Base-by-base conservation (phyloP, 2,888 invertebrate species). In the Hirtodrosophila confusa region DNA sequence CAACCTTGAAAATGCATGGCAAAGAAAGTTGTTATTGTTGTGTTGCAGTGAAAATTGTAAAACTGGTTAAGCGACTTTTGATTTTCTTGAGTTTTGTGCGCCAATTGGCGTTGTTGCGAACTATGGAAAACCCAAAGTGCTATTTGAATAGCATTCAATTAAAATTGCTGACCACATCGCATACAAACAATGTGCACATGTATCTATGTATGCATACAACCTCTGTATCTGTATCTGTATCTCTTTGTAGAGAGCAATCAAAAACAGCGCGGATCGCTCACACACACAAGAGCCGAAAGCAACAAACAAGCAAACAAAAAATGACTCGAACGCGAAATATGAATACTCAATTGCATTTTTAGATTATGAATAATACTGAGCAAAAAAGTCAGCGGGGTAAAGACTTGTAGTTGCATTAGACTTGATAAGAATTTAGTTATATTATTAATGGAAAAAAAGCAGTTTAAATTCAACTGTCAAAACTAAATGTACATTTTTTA, bases 1-100 rank as follows among this genome's bases (percentile, higher is more conserved):
- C n/a, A 69, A 63, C 76, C 82, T 82, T 82, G 67, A 82, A 75
- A 75, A 31, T 62, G 35, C 51, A 53, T 33, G 45, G 37, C 39
- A 53, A 66, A 60, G 85, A 80, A 80, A 84, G 70, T 70, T 49
- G 48, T 49, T 69, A 11, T 45, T 41, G 60, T 55, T 45, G 29
- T 44, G 35, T 54, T 64, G 39, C 60, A 58, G 70, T 56, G 69
- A 71, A 80, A 84, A 78, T 44, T 53, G 4, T 2, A 10, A 53
- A 85, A 80, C 80, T 66, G 62, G 85, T 85, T 75, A 47, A 48
- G 54, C 61, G 33, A 54, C 74, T 71, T 74, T 78, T 68, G 17
- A 36, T 27, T 55, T 55, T 51, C 43, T 39, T 62, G 57, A 27
- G 6, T 31, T 31, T 8, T 9, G 56, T 41, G 55, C 24, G 47